Evolutionary conservation across 1,140 invertebrate species (phyloP).

Genomic region (Himalopsyche phryganea): DNA sequence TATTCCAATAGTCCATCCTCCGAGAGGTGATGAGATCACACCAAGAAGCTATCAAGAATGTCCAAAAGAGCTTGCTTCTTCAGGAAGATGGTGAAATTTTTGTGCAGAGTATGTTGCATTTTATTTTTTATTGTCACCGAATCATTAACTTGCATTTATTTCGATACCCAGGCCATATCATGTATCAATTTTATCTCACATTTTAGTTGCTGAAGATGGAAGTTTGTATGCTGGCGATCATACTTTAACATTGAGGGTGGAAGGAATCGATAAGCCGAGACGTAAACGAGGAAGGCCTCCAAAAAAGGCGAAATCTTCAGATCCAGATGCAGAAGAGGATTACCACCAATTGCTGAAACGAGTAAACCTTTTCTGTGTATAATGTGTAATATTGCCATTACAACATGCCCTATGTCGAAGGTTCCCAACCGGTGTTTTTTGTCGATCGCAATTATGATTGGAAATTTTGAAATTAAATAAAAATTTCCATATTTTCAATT

Average conservation of each 20-base stretch:
- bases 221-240: conserved; percentile 39
- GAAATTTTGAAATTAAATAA: no score
- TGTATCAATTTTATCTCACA: not conserved
- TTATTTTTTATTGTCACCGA: not conserved
- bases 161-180: not conserved
- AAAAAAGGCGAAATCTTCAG: conserved; percentile 58
- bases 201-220: conserved; percentile 31
- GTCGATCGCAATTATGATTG: no score
- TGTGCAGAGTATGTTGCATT: conserved; percentile 16
- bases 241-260: conserved; percentile 50
- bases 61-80: conserved; percentile 8
- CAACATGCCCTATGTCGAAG: no score
- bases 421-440: no score
- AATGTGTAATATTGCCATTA: no score
- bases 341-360: no score
- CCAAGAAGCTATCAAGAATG: no score
- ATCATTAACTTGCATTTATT: not conserved
- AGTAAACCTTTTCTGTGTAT: no score
- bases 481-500: no score
- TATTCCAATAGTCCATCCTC: no score
- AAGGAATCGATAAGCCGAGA: conserved; percentile 62
- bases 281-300: conserved; percentile 66
- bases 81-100: conserved; percentile 17
- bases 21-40: no score
- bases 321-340: conserved; percentile 41